Percentiles rank a stretch among this genome's conserved stretches.
These are phyloP conservation scores for Thysanoteuthis rhombus DNA, from an alignment of 2,888 invertebrate genomes.

Conservation along the genomic window DNA sequence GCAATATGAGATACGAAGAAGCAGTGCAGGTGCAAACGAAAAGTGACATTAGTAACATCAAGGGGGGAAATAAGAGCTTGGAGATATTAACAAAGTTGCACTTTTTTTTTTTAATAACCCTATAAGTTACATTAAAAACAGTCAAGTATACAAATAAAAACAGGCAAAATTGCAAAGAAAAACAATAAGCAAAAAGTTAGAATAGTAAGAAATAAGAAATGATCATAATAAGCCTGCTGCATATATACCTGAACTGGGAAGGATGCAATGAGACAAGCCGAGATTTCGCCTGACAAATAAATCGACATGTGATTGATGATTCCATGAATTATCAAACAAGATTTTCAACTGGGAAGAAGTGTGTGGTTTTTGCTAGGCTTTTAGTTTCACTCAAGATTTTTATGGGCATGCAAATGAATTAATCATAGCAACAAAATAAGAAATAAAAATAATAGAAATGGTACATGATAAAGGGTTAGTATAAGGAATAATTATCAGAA, in stretches of 20 bases:
- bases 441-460: too few species aligned
- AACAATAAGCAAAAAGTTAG: slow-evolving; percentile 15
- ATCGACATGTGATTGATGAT: slow-evolving; percentile 21
- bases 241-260: slow-evolving; percentile 28
- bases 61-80: neutral
- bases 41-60: slow-evolving; percentile 14
- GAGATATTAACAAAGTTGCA: slow-evolving; percentile 22
- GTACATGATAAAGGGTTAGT: too few species aligned
- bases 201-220: slow-evolving; percentile 15
- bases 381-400: neutral
- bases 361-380: neutral
- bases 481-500: too few species aligned
- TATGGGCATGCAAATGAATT: neutral
- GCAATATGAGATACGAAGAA: neutral
- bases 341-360: neutral
- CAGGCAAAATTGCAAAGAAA: slow-evolving; percentile 19
- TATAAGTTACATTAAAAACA: neutral
- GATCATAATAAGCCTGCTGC: slow-evolving; percentile 19
- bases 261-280: slow-evolving; percentile 21
- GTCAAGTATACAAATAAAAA: slow-evolving; percentile 16
- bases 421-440: neutral
- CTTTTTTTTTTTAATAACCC: too few species aligned
- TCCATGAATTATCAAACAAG: neutral
- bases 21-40: neutral
- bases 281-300: slow-evolving; percentile 28